A percentile compares a stretch with the other conserved stretches of the same genome.
These are phyloP conservation scores for Hypanus sabinus DNA, from an alignment of 2,113 vertebrate genomes.

Conservation along the genomic window DNA sequence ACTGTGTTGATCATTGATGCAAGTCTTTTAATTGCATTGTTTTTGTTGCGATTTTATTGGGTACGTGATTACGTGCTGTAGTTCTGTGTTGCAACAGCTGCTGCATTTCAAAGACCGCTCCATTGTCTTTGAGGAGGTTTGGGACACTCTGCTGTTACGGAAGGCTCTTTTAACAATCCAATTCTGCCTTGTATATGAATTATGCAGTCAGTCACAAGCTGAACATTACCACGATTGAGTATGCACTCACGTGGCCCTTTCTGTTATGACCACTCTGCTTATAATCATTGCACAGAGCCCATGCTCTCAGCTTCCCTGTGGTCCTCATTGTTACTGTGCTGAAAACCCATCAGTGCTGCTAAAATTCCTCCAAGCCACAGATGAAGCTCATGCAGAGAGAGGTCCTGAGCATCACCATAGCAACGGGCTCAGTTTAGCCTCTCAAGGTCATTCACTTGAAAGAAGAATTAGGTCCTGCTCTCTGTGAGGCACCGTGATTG, in stretches of 20 bases:
- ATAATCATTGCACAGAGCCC: neutral
- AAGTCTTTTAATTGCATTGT: neutral
- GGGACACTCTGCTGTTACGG: neutral
- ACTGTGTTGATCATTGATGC: no score
- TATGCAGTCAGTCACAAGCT: neutral
- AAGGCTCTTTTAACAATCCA: neutral
- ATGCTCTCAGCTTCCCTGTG: neutral
- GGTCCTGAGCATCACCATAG: slow-evolving; percentile 9
- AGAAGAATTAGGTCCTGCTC: neutral
- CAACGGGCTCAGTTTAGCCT: slow-evolving; percentile 12
- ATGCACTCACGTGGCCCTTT: neutral
- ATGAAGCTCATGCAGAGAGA: neutral
- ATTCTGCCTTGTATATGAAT: neutral
- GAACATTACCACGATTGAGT: neutral
- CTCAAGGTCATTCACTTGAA: neutral
- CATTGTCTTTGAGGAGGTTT: neutral
- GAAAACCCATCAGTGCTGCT: neutral
- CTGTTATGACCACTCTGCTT: slow-evolving; percentile 1
- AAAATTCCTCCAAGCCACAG: neutral
- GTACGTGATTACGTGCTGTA: no score
- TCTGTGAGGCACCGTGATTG: neutral
- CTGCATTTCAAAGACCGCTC: neutral
- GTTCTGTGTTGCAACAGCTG: no score
- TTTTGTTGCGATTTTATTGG: neutral
- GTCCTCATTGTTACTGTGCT: neutral